These are phyloP conservation scores for Drosophila barbarae DNA, from an alignment of 2,888 invertebrate species.

Conservation along the genomic window DNA sequence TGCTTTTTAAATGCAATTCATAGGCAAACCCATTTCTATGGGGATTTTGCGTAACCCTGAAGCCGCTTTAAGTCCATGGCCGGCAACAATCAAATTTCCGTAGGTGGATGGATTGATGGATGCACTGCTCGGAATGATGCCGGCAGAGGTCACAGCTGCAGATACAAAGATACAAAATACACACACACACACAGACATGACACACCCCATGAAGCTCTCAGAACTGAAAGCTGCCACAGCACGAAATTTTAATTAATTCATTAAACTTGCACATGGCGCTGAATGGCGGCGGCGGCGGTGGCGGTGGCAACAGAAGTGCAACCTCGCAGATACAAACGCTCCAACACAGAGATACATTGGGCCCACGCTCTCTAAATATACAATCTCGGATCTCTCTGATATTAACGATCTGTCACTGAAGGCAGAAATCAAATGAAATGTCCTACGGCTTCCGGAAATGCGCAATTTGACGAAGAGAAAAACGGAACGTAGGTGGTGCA, in stretches of 20 bases:
- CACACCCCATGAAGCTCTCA: slow-evolving; percentile 17
- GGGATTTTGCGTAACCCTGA: slow-evolving; percentile 30
- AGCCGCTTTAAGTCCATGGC: slow-evolving; percentile 41
- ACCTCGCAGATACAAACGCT: slow-evolving; percentile 30
- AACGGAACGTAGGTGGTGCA: background rate
- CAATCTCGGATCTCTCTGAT: slow-evolving; percentile 33
- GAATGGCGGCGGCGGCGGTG: background rate
- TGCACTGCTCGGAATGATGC: slow-evolving; percentile 43
- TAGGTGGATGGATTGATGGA: slow-evolving; percentile 18
- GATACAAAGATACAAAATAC: slow-evolving; percentile 39
- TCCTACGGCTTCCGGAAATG: slow-evolving; percentile 65
- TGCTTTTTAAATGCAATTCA: background rate
- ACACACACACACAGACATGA: slow-evolving; percentile 22
- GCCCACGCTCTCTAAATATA: slow-evolving; percentile 34
- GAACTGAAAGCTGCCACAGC: slow-evolving; percentile 24
- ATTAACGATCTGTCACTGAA: slow-evolving; percentile 39
- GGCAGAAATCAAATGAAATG: slow-evolving; percentile 40
- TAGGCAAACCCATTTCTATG: slow-evolving; percentile 9
- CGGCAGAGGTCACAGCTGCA: slow-evolving; percentile 57
- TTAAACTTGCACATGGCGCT: slow-evolving; percentile 63
- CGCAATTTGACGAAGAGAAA: slow-evolving; percentile 57
- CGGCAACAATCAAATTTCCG: slow-evolving; percentile 37
- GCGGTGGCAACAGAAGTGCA: slow-evolving; percentile 10
- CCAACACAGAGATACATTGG: background rate
- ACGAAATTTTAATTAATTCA: slow-evolving; percentile 69